Base-by-base conservation (phyloP, 1,140 invertebrate species). In the Ooceraea biroi region DNA sequence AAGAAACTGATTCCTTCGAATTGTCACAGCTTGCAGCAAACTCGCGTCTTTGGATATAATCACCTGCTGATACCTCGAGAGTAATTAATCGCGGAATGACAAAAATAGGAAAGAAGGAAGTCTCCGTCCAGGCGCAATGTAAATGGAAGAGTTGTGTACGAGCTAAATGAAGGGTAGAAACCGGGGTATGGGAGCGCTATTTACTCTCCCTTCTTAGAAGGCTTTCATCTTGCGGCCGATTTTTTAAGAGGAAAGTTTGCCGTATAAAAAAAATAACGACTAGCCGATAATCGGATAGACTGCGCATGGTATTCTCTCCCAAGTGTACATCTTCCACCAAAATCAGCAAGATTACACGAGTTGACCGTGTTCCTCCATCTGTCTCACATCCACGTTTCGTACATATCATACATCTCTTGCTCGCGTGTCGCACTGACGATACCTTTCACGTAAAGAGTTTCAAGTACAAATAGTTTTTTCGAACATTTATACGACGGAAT, bases 121-220 rank as follows among this genome's bases (percentile, higher is more conserved):
- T n/a, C n/a, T 60, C 60, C 50, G 10, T 69, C 44, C n/a, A 52
- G 25, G 19, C 3, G 36, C 48, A 83, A 88, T 78, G 77, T 68
- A 83, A 88, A 88, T 85, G 83, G 72, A 88, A 77, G 86, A 88
- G 80, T 88, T 88, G 83, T 85, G 77, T 88, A 78, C 41, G 60
- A 52, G 77, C 44, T 80, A 85, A 88, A 88, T 68, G 87, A 85
- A 85, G 58, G 83, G 52, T 82, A 30, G 83, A 60, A 76, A 65
- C 74, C 82, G 61, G 30, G 46, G 60, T 27, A 36, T 52, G 27
- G 50, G 41, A 57, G 65, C 72, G 76, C 76, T 77, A 88, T 88
- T 88, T 88, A 77, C 60, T 68, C 60, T 68, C 55, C 76, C 27
- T 46, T 52, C 27, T 76, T 36, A 7, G 19, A 50, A 61, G 85